Percentiles rank a stretch among this genome's conserved stretches.
phyloP scores from a whole-genome alignment of 2,888 invertebrate species.

The Eumerus sabulonum region DNA sequence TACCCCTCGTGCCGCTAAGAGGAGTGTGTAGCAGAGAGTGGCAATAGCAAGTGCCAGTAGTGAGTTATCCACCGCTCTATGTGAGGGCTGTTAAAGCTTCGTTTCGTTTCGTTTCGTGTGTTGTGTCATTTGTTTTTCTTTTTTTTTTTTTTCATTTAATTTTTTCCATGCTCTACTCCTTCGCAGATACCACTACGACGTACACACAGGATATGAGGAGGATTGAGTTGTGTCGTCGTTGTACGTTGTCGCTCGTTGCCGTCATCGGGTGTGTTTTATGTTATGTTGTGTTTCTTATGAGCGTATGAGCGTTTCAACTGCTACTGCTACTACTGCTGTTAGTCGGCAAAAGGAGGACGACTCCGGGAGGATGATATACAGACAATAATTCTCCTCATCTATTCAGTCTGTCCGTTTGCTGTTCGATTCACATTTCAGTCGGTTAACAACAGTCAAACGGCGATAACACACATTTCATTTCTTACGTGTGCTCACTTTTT shows the following conservation, averaged over 20 bases:
- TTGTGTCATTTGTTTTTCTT: too few relatives aligned
- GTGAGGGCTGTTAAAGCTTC: conserved; percentile 60
- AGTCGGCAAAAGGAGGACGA: conserved; percentile 41
- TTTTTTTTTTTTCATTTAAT: too few relatives aligned
- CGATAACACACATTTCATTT: conserved; percentile 76
- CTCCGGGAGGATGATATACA: conserved; percentile 69
- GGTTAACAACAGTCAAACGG: conserved; percentile 80
- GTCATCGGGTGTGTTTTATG: conserved; percentile 68
- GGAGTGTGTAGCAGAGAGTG: too few relatives aligned
- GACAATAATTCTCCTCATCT: conserved; percentile 62
- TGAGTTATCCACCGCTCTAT: conserved; percentile 45
- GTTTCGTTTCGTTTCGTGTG: conserved; percentile 30
- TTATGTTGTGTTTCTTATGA: conserved; percentile 69
- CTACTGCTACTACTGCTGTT: conserved; percentile 39
- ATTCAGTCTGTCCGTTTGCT: conserved; percentile 65
- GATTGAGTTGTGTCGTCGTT: conserved; percentile 68
- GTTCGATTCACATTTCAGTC: conserved; percentile 74
- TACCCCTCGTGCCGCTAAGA: conserved; percentile 59
- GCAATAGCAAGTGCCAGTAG: conserved; percentile 6
- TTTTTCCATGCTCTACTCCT: conserved; percentile 1
- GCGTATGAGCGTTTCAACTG: conserved; percentile 50
- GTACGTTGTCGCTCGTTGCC: conserved; percentile 65
- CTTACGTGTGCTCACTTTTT: conserved; percentile 27
- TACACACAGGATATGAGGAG: conserved; percentile 69
- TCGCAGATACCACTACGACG: conserved; percentile 56